These are phyloP conservation scores for Elephas maximus DNA, from an alignment of 2,113 vertebrate species.

Conservation along the genomic window DNA sequence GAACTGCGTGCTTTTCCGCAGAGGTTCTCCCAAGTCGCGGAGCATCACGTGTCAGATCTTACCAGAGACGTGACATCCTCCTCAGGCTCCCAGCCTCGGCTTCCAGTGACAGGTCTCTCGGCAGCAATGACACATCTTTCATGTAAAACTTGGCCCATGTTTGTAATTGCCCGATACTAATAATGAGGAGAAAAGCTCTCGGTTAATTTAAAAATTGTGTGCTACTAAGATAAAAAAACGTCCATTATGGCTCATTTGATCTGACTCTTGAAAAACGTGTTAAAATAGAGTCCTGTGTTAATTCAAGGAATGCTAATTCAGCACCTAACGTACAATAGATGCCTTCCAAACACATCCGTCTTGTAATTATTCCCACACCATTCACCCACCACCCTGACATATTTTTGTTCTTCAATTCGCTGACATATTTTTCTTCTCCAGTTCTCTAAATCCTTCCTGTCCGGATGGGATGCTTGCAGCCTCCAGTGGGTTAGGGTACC, in stretches of 20 bases:
- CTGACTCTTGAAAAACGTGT: background rate
- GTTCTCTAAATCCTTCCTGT: background rate
- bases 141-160: background rate
- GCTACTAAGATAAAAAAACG: background rate
- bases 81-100: accelerated
- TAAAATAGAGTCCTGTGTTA: background rate
- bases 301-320: slow-evolving; percentile 23
- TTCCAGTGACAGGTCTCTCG: background rate
- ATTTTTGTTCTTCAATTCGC: background rate
- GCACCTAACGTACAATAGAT: background rate
- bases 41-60: accelerated
- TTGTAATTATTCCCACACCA: background rate
- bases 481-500: background rate
- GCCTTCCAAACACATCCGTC: background rate
- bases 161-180: background rate
- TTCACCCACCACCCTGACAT: background rate
- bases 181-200: background rate
- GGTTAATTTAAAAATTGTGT: slow-evolving; percentile 16
- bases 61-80: too few species aligned
- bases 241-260: background rate
- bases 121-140: background rate
- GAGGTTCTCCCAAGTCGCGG: too few species aligned
- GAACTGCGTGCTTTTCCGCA: too few species aligned
- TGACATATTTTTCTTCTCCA: background rate
- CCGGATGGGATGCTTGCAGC: background rate